phyloP scores from a whole-genome alignment of 2,797 vertebrate species.

The Hemibagrus guttatus region DNA sequence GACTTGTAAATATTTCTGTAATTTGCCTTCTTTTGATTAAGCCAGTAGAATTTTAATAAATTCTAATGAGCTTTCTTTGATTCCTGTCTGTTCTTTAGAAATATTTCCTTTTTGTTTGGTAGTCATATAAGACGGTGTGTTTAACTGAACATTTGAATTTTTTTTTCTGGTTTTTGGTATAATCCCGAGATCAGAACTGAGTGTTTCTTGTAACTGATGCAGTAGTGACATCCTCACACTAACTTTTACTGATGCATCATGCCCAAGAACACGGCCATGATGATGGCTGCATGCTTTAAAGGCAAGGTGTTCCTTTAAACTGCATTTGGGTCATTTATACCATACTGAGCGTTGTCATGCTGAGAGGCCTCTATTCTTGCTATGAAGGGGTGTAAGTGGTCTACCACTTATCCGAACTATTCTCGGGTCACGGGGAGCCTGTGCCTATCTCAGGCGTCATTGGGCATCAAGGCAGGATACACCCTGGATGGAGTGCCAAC shows the following conservation, averaged over 20 bases:
- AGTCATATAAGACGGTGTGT: too few relatives aligned
- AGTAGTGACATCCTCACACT: not conserved
- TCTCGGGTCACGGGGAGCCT: too few relatives aligned
- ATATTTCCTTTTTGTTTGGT: not conserved
- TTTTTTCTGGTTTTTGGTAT: not conserved
- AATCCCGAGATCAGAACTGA: not conserved
- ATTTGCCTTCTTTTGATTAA: conserved; percentile 78
- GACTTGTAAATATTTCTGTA: conserved; percentile 81
- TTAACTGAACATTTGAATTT: too few relatives aligned
- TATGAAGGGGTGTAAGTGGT: too few relatives aligned
- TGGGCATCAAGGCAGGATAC: too few relatives aligned
- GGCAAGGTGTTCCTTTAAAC: not conserved
- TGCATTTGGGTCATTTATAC: not conserved
- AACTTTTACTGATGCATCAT: not conserved
- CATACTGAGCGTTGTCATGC: too few relatives aligned
- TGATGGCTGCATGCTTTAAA: not conserved
- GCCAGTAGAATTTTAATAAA: conserved; percentile 82
- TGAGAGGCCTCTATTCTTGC: too few relatives aligned
- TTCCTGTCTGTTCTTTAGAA: conserved; percentile 14
- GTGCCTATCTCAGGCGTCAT: too few relatives aligned
- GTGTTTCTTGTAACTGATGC: not conserved
- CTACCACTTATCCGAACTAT: too few relatives aligned
- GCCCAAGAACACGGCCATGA: not conserved
- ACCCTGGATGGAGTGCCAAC: too few relatives aligned
- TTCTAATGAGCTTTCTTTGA: conserved; percentile 73